Percentiles rank a stretch among this genome's conserved stretches.
Conservation (phyloP, 2,113 vertebrate species). For the Cervus canadensis region DNA sequence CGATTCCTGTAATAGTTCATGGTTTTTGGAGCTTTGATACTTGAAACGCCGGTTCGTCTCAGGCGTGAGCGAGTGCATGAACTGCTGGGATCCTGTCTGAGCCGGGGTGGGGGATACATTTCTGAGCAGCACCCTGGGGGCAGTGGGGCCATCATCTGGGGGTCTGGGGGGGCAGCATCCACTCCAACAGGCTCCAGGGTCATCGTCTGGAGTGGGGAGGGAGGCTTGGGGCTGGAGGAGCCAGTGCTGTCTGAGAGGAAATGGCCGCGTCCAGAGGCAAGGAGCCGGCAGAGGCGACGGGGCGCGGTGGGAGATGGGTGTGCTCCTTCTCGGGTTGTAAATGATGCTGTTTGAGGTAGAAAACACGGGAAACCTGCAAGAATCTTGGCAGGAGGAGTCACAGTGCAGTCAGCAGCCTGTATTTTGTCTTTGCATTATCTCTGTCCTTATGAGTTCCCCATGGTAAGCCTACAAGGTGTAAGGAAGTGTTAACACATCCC, state of each 20-base stretch:
- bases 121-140: neutral
- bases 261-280: accelerated
- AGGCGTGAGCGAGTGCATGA: accelerated
- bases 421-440: accelerated
- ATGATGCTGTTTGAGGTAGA: accelerated
- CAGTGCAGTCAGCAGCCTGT: neutral
- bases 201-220: neutral
- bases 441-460: neutral
- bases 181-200: neutral
- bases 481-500: no score
- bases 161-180: neutral
- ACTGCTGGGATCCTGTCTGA: neutral
- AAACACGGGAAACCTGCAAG: accelerated
- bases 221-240: neutral
- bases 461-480: accelerated
- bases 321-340: accelerated
- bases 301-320: accelerated
- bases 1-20: accelerated
- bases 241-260: neutral
- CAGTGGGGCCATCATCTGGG: accelerated
- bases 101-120: accelerated
- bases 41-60: neutral
- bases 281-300: accelerated
- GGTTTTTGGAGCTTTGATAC: neutral
- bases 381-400: no score